These are phyloP conservation scores for Zaprionus bogoriensis DNA, from an alignment of 2,888 invertebrate genomes.

Conservation along the genomic window DNA sequence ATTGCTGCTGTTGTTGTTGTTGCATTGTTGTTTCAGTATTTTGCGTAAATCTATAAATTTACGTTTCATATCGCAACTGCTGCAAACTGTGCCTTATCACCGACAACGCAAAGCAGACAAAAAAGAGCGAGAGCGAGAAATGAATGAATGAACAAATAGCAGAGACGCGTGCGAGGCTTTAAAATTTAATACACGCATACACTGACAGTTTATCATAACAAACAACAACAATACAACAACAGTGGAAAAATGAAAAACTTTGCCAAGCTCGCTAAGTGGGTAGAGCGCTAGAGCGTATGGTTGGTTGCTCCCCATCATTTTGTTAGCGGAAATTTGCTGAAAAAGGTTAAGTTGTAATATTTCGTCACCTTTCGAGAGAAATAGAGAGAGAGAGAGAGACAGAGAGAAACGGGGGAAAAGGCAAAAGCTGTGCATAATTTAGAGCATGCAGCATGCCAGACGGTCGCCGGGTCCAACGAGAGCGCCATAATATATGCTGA, in stretches of 20 bases:
- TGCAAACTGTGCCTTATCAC: slow-evolving; percentile 37
- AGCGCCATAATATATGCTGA: slow-evolving; percentile 61
- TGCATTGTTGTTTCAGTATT: slow-evolving; percentile 22
- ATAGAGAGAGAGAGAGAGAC: background rate
- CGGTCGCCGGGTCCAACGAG: slow-evolving; percentile 36
- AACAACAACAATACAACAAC: background rate
- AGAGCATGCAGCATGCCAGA: slow-evolving; percentile 53
- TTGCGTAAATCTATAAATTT: slow-evolving; percentile 23
- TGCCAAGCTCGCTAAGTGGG: background rate
- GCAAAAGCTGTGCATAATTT: slow-evolving; percentile 75
- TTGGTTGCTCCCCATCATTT: slow-evolving; percentile 41
- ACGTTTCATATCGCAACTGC: slow-evolving; percentile 26
- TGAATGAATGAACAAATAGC: too few species aligned
- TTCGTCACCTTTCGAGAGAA: slow-evolving; percentile 69
- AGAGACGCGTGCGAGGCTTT: slow-evolving; percentile 24
- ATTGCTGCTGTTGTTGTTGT: background rate
- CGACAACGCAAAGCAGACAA: slow-evolving; percentile 18
- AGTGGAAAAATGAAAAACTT: slow-evolving; percentile 15
- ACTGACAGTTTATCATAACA: slow-evolving; percentile 10
- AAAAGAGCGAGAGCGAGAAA: background rate
- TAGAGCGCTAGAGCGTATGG: too few species aligned
- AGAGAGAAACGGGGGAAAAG: slow-evolving; percentile 13
- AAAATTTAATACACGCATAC: slow-evolving; percentile 46
- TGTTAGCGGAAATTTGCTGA: slow-evolving; percentile 71
- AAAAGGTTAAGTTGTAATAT: slow-evolving; percentile 76